Evolutionary conservation across 2,113 vertebrate genomes (phyloP), one percentile per base, ranked within the genome.

Genomic region (Gobius niger): DNA sequence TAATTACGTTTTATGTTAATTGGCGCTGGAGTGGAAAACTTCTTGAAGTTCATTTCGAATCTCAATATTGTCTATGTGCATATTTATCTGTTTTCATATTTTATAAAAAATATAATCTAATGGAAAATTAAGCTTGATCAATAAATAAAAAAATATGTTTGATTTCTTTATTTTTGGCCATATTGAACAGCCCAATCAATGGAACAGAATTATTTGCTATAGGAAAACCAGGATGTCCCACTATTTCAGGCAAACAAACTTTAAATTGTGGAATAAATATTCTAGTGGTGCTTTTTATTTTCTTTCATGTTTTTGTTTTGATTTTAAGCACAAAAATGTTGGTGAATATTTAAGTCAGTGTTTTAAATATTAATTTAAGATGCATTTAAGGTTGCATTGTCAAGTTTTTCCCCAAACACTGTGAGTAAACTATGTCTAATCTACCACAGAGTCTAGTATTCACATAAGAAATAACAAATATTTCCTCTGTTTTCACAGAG

Each of bases 351-450:
- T 59, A 54, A 54, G 18, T 56, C 51, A 77, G 46, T 15, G 12
- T 44, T 9, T 57, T 56, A 12, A 67, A 68, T 73, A 65, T 59
- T 46, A 81, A 42, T 63, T 83, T 70, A 68, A 82, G 81, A 71
- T 71, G 54, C 56, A 74, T 82, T 67, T 61, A 71, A 70, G 70
- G 9, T 52, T 70, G 41, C 41, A 67, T 51, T 47, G 44, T 67
- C 46, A 70, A 52, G 47, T 72, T 62, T 62, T 75, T 67, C 54
- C 63, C 63, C 42, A 56, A 77, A 64, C 57, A 54, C 1, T 49
- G 15, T 62, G 68, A 74, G 73, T 62, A 81, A 74, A 64, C 15
- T 1, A 44, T 74, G 56, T 75, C 15, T 34, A 60, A 56, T 79
- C 53, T 68, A 53, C 57, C 64, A 65, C 61, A 70, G 16, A 65